Percentiles rank a stretch among this genome's conserved stretches.
Conservation (phyloP, 2,113 vertebrate genomes). For the Gavialis gangeticus region DNA sequence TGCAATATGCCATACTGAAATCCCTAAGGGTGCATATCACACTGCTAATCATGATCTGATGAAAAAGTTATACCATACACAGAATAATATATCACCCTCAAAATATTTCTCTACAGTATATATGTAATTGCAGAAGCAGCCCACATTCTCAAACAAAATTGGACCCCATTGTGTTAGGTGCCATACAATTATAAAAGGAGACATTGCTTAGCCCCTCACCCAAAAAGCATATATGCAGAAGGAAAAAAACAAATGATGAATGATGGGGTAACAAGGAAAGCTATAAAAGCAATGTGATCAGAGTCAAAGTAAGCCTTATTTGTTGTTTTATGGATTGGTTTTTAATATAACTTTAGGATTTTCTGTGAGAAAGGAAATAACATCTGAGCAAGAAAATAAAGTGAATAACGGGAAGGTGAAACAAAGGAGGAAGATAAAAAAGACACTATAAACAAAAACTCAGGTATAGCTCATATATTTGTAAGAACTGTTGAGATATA, state of each 20-base stretch:
- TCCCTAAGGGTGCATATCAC: fast-evolving
- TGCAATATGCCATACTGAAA: background rate
- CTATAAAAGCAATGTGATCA: background rate
- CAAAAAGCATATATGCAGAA: background rate
- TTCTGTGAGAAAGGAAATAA: background rate
- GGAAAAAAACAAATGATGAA: background rate
- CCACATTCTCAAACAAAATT: background rate
- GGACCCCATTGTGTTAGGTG: background rate
- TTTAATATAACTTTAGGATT: background rate
- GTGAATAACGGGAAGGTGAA: background rate
- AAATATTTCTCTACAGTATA: background rate
- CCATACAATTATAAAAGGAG: background rate
- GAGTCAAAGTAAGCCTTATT: background rate
- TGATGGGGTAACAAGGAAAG: background rate
- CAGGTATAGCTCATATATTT: background rate
- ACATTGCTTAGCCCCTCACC: background rate
- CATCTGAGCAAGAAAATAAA: background rate
- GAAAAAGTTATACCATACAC: background rate
- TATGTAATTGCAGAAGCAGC: background rate
- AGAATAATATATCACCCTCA: background rate
- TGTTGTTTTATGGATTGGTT: background rate
- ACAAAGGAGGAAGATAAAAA: background rate
- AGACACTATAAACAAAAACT: background rate
- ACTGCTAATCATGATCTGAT: background rate
- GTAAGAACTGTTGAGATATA: background rate